Conservation (phyloP, 2,113 vertebrate genomes). For the Emberiza fucata region DNA sequence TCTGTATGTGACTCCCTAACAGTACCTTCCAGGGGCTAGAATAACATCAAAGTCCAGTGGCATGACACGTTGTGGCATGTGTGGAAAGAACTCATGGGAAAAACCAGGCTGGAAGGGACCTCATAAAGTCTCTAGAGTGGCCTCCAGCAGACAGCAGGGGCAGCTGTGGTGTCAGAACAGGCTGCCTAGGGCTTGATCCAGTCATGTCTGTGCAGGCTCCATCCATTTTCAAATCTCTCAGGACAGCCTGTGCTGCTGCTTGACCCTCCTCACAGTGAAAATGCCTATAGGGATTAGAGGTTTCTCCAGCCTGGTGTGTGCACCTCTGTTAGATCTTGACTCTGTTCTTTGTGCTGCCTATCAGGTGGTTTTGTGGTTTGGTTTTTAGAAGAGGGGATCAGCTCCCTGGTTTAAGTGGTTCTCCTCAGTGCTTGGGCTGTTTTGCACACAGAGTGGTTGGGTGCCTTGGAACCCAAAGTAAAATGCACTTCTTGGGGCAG, state of each 20-base stretch:
- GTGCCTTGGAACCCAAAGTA: neutral
- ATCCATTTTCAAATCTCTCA: neutral
- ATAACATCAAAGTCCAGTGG: neutral
- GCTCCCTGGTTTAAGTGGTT: neutral
- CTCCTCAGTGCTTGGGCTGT: neutral
- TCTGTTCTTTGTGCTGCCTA: neutral
- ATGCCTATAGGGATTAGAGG: neutral
- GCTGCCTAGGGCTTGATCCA: neutral
- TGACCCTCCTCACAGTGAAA: neutral
- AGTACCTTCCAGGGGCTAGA: neutral
- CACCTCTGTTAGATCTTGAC: neutral
- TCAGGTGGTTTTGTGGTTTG: neutral
- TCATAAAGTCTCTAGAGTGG: neutral
- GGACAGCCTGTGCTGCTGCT: neutral
- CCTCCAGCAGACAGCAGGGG: neutral
- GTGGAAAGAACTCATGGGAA: neutral
- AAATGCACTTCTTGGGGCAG: neutral
- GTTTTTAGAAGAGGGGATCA: neutral
- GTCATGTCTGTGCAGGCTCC: neutral
- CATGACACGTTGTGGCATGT: neutral
- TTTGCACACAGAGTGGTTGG: neutral
- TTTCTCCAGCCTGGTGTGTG: neutral
- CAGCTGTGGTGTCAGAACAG: neutral
- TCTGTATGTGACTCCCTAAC: neutral
- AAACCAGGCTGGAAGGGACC: neutral